A percentile compares a stretch with the other conserved stretches of the same genome.
Evolutionary conservation across 92 coral and sea anemone genomes (phyloP).

Genomic region (Pocillopora grandis): DNA sequence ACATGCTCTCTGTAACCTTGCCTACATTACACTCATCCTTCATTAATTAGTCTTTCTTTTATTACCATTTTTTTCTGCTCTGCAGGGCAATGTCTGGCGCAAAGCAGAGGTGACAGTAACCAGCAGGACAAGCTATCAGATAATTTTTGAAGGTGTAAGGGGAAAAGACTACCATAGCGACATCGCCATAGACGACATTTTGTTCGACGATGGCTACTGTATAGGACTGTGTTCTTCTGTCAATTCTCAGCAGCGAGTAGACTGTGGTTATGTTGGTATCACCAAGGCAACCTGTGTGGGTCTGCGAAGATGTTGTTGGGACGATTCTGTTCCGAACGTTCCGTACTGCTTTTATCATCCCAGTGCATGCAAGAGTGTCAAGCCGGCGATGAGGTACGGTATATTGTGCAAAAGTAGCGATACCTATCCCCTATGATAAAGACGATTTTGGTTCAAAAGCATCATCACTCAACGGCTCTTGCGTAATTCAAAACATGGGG

Average conservation of each 20-base stretch:
- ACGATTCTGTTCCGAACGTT: conserved; percentile 73
- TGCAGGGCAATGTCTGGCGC: conserved; percentile 90
- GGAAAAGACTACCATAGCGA: conserved; percentile 88
- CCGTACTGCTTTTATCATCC: conserved; percentile 97
- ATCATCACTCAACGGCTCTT: too few species aligned
- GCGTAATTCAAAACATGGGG: too few species aligned
- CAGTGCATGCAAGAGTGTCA: conserved; percentile 80
- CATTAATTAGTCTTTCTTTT: too few species aligned
- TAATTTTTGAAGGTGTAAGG: conserved; percentile 70
- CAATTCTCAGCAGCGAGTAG: conserved; percentile 71
- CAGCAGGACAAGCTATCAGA: conserved; percentile 50
- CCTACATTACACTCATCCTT: too few species aligned
- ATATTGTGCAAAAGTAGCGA: neutral
- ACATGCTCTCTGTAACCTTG: neutral
- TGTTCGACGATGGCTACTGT: conserved; percentile 78
- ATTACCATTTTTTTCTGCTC: neutral
- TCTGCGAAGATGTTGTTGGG: conserved; percentile 86
- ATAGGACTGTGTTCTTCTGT: conserved; percentile 90
- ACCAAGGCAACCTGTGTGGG: conserved; percentile 63
- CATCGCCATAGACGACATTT: conserved; percentile 87
- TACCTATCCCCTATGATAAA: too few species aligned
- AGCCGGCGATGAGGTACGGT: conserved; percentile 43
- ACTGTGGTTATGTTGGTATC: conserved; percentile 89
- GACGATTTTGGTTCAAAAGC: too few species aligned
- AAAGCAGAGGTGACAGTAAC: conserved; percentile 83